Evolutionary conservation across 2,888 invertebrate species (phyloP).

Genomic region (Orchesella flavescens): DNA sequence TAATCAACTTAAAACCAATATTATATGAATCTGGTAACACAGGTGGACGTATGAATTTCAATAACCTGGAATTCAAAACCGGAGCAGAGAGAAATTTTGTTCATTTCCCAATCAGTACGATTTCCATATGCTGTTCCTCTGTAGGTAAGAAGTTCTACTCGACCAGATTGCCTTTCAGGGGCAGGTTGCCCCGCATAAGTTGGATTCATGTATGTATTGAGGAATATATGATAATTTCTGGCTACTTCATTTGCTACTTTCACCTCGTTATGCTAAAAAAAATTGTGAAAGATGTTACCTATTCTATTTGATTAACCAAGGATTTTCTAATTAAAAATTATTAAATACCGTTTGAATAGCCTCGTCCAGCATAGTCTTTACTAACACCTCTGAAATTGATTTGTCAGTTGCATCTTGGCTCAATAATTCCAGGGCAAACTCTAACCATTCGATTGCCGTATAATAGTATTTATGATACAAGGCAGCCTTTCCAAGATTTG

Average conservation of each 20-base stretch:
- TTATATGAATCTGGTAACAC: background rate
- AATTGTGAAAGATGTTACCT: background rate
- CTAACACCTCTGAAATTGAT: background rate
- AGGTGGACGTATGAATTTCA: background rate
- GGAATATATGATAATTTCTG: background rate
- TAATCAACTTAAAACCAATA: background rate
- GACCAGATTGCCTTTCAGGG: background rate
- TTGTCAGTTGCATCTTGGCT: background rate
- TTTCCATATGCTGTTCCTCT: background rate
- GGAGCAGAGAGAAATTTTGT: background rate
- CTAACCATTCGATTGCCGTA: constrained; percentile 28
- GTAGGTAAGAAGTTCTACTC: too few species aligned
- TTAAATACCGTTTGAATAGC: constrained; percentile 10
- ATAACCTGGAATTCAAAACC: background rate
- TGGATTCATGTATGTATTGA: background rate
- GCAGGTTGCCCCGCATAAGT: background rate
- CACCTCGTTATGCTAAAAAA: background rate
- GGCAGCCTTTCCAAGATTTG: background rate
- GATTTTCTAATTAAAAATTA: background rate
- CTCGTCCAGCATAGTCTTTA: background rate
- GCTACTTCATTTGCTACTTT: background rate
- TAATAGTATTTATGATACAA: constrained; percentile 14
- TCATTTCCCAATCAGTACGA: background rate
- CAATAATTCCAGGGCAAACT: background rate
- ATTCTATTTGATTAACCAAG: too few species aligned